Conservation (phyloP, 2,113 vertebrate genomes). For the Microcebus murinus region DNA sequence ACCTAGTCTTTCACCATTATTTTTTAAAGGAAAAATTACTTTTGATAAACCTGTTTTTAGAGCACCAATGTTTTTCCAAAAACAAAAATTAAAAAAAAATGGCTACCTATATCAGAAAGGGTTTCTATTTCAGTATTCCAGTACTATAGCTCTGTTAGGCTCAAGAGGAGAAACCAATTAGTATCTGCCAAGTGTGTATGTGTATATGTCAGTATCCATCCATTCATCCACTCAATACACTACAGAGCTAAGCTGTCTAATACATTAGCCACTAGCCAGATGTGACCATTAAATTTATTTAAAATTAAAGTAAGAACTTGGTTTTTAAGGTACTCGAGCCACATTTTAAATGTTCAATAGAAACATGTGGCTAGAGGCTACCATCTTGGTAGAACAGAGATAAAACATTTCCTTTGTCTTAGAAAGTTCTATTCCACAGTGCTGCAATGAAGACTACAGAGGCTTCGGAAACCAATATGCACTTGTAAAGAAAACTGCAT, state of each 20-base stretch:
- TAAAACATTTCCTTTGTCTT: not conserved
- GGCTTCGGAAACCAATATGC: not conserved
- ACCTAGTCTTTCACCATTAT: not conserved
- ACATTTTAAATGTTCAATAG: not conserved
- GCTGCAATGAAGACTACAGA: not conserved
- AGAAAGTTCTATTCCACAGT: not conserved
- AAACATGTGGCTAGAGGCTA: not conserved
- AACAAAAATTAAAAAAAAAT: not conserved
- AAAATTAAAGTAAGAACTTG: not conserved
- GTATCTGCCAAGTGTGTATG: not conserved
- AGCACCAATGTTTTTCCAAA: not conserved
- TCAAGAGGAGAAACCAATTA: not conserved
- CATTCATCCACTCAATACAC: not conserved
- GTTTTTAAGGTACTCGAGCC: not conserved
- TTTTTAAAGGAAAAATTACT: constrained; percentile 15
- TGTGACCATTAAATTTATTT: not conserved
- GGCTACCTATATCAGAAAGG: not conserved
- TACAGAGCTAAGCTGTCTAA: not conserved
- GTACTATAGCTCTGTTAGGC: not conserved
- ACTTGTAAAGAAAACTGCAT: not conserved
- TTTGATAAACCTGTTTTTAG: not conserved
- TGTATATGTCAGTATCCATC: not conserved
- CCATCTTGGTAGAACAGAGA: not conserved
- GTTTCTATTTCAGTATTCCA: not conserved
- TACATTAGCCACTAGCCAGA: not conserved